Evolutionary conservation across 2,888 invertebrate genomes (phyloP), one percentile per base, ranked within the genome.

Genomic region (Amphipoea lucens): DNA sequence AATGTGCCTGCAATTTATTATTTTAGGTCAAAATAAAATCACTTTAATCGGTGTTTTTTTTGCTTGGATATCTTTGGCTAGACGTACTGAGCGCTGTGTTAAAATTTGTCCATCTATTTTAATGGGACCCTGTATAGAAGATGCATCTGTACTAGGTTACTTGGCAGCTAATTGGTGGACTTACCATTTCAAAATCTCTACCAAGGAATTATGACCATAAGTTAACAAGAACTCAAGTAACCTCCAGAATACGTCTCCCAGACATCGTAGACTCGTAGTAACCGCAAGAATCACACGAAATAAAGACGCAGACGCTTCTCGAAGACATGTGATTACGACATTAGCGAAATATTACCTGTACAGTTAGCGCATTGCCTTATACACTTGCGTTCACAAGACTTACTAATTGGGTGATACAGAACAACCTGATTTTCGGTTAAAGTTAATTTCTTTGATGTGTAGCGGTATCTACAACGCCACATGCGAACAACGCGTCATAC

Each of bases 321-420:
- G 57, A 73, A 87, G 40, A 80, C 74, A 66, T 79, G 75, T 88
- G 71, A 85, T 87, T 88, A 88, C 68, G 23, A 70, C 73, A 84
- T 86, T 88, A 86, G 76, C 72, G 40, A 77, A 72, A 74, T 76
- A 78, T 77, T 73, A 82, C 70, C 65, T 4, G 42, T 42, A 42
- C 81, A 88, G 75, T 81, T 78, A 87, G 40, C 23, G n/a, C 48
- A 48, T 29, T 17, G 68, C 14, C 54, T 62, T 69, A n/a, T 76
- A 76, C 23, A 84, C 68, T 79, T 6, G 54, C 83, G 68, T 48
- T 48, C 48, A 12, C 48, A 48, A 48, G 57, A 74, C 70, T 66
- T 45, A 79, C 66, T 79, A 79, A 79, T 85, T 85, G 76, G 76
- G 57, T 68, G 17, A 86, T 85, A 82, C 69, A 73, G 57, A 73